Conservation (phyloP, 92 coral and sea anemone genomes). For the Palythoa caribaeorum region DNA sequence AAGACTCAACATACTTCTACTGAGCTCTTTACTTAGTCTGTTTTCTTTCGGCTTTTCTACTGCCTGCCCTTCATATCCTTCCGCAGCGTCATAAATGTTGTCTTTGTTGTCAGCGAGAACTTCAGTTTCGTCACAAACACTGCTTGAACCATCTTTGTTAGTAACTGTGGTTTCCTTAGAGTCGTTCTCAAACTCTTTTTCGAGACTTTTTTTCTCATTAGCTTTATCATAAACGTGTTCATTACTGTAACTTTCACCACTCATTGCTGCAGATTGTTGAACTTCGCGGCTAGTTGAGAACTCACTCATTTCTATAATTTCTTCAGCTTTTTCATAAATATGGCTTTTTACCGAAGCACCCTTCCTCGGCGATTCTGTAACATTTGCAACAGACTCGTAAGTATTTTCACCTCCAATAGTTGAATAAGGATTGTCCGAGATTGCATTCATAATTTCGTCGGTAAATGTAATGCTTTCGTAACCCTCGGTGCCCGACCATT, state of each 20-base stretch:
- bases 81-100: conserved; percentile 10
- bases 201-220: not conserved
- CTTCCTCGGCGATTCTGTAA: not conserved
- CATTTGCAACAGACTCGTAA: not conserved
- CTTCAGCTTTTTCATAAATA: not conserved
- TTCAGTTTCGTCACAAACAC: not conserved
- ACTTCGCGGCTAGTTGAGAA: not conserved
- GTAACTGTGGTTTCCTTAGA: not conserved
- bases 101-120: not conserved
- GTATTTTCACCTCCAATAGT: conserved; percentile 12
- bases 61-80: conserved; percentile 25
- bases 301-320: not conserved
- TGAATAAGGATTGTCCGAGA: not conserved
- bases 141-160: not conserved
- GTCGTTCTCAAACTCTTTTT: not conserved
- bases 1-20: not conserved
- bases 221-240: not conserved
- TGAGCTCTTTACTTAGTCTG: conserved; percentile 3
- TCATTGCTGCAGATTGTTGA: not conserved
- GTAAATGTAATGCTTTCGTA: conserved; percentile 14
- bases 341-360: not conserved
- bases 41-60: not conserved
- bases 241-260: not conserved
- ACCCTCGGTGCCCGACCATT: not conserved
- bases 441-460: not conserved